These are phyloP conservation scores for Maniola jurtina DNA, from an alignment of 1,140 invertebrate species.

Conservation along the genomic window DNA sequence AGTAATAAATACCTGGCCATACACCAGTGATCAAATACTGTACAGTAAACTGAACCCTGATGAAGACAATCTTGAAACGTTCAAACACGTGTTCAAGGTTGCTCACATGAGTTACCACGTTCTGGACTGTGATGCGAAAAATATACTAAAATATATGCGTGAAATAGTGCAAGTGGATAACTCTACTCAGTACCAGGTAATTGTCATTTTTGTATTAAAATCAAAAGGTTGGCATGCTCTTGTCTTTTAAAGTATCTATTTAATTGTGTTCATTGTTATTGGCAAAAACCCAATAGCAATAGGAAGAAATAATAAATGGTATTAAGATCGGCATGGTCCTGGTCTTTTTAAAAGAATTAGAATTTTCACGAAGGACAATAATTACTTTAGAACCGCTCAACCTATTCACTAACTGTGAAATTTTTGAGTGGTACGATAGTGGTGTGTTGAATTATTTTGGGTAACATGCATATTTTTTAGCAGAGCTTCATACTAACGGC, in stretches of 20 bases:
- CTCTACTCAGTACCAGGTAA: conserved; percentile 62
- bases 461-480: conserved; percentile 26
- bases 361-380: too few relatives aligned
- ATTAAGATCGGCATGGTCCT: too few relatives aligned
- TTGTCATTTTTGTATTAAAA: not conserved
- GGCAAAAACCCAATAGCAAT: too few relatives aligned
- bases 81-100: conserved; percentile 66
- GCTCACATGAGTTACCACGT: conserved; percentile 62
- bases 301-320: too few relatives aligned
- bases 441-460: not conserved
- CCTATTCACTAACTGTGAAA: too few relatives aligned
- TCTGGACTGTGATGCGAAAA: conserved; percentile 60
- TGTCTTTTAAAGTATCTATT: not conserved
- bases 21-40: conserved; percentile 52
- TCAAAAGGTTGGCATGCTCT: too few relatives aligned
- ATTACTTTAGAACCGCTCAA: too few relatives aligned
- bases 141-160: conserved; percentile 57
- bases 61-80: conserved; percentile 62
- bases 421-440: not conserved
- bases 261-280: not conserved
- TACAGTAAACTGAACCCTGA: conserved; percentile 57
- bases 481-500: conserved; percentile 67
- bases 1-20: conserved; percentile 65
- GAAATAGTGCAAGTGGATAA: conserved; percentile 64
- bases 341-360: too few relatives aligned